phyloP scores from a whole-genome alignment of 2,113 vertebrate species.

The Tachuris rubrigastra region DNA sequence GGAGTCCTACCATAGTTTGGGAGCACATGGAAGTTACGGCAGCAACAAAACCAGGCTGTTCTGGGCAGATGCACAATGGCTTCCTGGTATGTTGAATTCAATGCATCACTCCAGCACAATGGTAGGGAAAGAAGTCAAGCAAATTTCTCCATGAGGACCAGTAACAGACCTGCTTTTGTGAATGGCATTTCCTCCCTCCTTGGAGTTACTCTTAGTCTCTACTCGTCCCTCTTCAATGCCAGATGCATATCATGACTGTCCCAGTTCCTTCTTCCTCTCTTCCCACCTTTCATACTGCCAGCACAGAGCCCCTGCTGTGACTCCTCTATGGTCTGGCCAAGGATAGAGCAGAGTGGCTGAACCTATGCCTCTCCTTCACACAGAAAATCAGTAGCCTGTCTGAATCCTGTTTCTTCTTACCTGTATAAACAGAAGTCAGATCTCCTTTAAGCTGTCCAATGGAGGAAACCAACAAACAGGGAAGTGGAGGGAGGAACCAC shows the following conservation, averaged over 20 bases:
- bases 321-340: background rate
- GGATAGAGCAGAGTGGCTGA: rapidly evolving
- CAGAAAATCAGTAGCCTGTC: background rate
- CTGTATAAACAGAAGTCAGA: background rate
- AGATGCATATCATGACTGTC: background rate
- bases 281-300: background rate
- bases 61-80: background rate
- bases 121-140: background rate
- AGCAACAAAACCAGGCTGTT: background rate
- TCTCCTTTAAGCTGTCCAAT: background rate
- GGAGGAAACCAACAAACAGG: background rate
- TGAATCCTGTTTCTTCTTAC: background rate
- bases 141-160: background rate
- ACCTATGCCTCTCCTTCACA: background rate
- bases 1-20: rapidly evolving
- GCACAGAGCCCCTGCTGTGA: background rate
- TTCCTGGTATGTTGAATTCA: background rate
- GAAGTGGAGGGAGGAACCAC: background rate
- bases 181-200: rapidly evolving
- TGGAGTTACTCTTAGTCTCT: background rate
- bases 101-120: background rate
- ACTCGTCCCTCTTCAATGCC: background rate
- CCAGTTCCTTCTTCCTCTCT: background rate
- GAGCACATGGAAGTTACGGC: background rate
- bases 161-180: background rate